Conservation (phyloP, 2,888 invertebrate genomes). For the Loripinus fragilis region DNA sequence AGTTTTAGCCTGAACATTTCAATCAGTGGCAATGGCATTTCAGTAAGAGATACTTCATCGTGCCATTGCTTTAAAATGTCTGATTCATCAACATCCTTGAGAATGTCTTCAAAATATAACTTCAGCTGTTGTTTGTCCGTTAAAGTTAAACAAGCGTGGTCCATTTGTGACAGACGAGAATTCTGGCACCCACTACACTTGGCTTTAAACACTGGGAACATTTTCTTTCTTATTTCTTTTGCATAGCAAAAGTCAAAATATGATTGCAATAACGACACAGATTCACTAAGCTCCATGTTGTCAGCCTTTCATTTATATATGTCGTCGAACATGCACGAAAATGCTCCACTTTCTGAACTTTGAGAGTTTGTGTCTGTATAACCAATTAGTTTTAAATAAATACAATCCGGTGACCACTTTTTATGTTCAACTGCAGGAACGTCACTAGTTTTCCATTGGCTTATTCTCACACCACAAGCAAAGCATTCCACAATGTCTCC, state of each 20-base stretch:
- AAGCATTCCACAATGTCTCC: constrained; percentile 49
- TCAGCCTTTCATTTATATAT: neutral
- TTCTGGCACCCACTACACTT: constrained; percentile 37
- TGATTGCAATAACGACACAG: constrained; percentile 34
- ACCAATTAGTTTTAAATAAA: constrained; percentile 34
- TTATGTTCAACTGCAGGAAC: constrained; percentile 30
- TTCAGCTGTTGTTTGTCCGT: constrained; percentile 30
- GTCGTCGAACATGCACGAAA: neutral
- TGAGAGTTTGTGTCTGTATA: neutral
- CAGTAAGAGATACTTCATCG: constrained; percentile 21
- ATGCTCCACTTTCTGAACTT: constrained; percentile 4
- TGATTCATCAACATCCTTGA: constrained; percentile 31
- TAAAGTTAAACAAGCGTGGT: constrained; percentile 36
- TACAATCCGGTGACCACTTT: constrained; percentile 36
- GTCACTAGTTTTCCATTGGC: constrained; percentile 35
- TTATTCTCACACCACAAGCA: constrained; percentile 38
- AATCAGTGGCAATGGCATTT: constrained; percentile 7
- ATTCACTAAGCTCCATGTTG: constrained; percentile 32
- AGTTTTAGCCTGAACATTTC: constrained; percentile 43
- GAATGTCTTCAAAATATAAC: constrained; percentile 45
- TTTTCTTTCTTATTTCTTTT: constrained; percentile 32
- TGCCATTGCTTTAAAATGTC: constrained; percentile 32
- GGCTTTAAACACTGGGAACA: constrained; percentile 29
- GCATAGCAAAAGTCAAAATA: constrained; percentile 51
- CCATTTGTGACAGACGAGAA: constrained; percentile 30